These are phyloP conservation scores for Torymus auratus DNA, from an alignment of 2,888 invertebrate species.

Conservation along the genomic window DNA sequence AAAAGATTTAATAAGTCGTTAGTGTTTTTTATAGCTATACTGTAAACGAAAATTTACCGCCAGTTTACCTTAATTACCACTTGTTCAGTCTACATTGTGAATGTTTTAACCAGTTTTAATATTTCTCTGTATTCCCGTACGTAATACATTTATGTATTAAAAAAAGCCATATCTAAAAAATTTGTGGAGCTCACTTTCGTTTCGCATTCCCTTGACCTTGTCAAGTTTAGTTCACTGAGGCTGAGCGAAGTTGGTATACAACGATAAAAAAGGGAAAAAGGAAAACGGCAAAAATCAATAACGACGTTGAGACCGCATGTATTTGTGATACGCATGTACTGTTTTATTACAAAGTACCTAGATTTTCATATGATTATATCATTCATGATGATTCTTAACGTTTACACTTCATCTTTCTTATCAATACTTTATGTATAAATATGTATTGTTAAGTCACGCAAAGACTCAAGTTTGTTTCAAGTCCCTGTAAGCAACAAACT, in stretches of 20 bases:
- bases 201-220: conserved; percentile 43
- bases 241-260: conserved; percentile 48
- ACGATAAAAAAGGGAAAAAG: conserved; percentile 56
- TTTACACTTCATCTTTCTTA: conserved; percentile 76
- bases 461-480: conserved; percentile 71
- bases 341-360: conserved; percentile 75
- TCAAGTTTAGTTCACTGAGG: conserved; percentile 37
- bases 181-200: conserved; percentile 45
- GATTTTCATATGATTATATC: conserved; percentile 75
- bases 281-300: conserved; percentile 76
- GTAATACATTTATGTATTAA: conserved; percentile 39
- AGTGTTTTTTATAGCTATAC: conserved; percentile 44
- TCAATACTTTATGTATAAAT: conserved; percentile 76
- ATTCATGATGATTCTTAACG: conserved; percentile 75
- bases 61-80: conserved; percentile 44
- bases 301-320: conserved; percentile 73
- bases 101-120: conserved; percentile 52
- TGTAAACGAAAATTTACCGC: conserved; percentile 20
- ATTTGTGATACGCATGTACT: conserved; percentile 73
- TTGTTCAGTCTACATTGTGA: conserved; percentile 55
- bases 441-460: conserved; percentile 75
- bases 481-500: conserved; percentile 72
- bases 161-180: conserved; percentile 55
- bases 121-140: conserved; percentile 52
- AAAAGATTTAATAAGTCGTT: conserved; percentile 23